phyloP scores from a whole-genome alignment of 2,113 vertebrate genomes.

The Xiphophorus maculatus region DNA sequence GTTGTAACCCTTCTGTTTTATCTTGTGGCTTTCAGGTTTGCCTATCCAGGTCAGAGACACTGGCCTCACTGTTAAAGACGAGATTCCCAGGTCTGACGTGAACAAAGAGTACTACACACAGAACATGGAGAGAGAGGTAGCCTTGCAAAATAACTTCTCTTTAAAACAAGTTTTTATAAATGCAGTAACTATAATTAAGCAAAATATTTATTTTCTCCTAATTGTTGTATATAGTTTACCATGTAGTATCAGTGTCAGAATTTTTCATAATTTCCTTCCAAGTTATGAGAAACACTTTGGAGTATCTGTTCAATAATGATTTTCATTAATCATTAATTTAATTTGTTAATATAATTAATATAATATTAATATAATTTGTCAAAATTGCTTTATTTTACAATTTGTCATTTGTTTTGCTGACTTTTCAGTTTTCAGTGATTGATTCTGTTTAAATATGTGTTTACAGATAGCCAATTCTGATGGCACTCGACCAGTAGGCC shows the following conservation, averaged over 20 bases:
- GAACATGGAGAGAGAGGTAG: conserved; percentile 97
- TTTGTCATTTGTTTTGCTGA: background rate
- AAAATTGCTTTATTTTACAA: background rate
- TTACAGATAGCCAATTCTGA: conserved; percentile 93
- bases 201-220: background rate
- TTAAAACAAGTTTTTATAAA: background rate
- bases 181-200: background rate
- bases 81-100: conserved; percentile 96
- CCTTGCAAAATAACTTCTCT: conserved; percentile 68
- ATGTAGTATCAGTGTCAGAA: too few species aligned
- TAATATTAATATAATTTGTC: background rate
- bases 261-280: too few species aligned
- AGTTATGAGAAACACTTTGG: too few species aligned
- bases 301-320: background rate
- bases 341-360: too few species aligned
- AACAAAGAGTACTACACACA: conserved; percentile 99
- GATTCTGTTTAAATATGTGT: conserved; percentile 13
- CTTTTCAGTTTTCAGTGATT: background rate
- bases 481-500: conserved; percentile 90
- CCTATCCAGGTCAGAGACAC: conserved; percentile 98
- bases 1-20: background rate
- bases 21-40: conserved; percentile 83
- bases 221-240: background rate
- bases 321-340: too few species aligned
- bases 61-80: conserved; percentile 93